These are phyloP conservation scores for Aleiodes sp. DNA, from an alignment of 1,140 invertebrate species.

Conservation along the genomic window DNA sequence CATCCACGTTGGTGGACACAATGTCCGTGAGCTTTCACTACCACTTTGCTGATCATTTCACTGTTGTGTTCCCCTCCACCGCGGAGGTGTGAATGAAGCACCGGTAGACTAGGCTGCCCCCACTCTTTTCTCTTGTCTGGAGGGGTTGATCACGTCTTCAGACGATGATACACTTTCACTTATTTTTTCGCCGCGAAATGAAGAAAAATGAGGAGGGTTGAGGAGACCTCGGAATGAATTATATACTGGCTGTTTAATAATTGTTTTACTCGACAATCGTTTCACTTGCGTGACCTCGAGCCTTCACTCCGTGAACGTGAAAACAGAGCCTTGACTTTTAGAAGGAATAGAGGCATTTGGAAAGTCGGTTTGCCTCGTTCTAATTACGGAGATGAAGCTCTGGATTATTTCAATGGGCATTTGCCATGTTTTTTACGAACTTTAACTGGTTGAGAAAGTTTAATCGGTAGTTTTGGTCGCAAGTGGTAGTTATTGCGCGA, in stretches of 20 bases:
- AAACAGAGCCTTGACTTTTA: neutral
- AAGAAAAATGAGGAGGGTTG: too few relatives aligned
- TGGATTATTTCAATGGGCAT: too few relatives aligned
- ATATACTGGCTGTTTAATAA: neutral
- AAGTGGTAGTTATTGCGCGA: too few relatives aligned
- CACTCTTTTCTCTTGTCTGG: neutral
- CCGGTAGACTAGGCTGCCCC: neutral
- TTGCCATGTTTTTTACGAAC: too few relatives aligned
- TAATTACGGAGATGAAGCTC: too few relatives aligned
- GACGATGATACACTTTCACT: neutral
- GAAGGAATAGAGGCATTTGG: neutral
- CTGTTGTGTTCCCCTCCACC: too few relatives aligned
- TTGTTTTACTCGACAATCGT: neutral
- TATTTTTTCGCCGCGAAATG: too few relatives aligned
- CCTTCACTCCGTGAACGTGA: neutral
- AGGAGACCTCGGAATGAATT: too few relatives aligned
- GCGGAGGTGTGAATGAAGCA: neutral
- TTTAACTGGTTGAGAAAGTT: too few relatives aligned
- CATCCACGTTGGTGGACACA: neutral
- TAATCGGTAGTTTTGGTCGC: too few relatives aligned
- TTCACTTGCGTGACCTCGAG: neutral
- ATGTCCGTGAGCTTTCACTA: neutral
- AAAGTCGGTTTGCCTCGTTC: neutral
- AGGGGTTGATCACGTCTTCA: neutral
- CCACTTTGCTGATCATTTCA: neutral